These are phyloP conservation scores for Drosophila rubida DNA, from an alignment of 2,888 invertebrate species.

Conservation along the genomic window DNA sequence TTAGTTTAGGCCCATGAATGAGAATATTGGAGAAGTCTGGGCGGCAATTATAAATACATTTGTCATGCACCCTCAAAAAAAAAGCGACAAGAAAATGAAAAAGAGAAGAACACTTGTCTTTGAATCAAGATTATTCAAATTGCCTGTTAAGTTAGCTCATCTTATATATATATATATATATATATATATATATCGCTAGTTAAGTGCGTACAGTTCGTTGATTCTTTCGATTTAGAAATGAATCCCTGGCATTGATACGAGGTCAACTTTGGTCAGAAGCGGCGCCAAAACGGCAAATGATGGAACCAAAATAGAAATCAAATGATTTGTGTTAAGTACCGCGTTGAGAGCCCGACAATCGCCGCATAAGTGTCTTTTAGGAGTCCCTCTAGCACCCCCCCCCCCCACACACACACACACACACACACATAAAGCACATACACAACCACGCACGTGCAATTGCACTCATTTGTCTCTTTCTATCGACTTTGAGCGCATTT, in stretches of 20 bases:
- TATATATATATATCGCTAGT: neutral
- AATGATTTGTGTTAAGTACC: conserved; percentile 41
- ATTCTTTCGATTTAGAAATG: neutral
- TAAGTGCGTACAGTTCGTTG: neutral
- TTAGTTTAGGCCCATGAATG: conserved; percentile 6
- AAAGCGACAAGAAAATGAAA: neutral
- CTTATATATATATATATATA: neutral
- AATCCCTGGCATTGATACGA: conserved; percentile 22
- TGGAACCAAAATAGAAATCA: conserved; percentile 37
- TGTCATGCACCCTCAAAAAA: neutral
- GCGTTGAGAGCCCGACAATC: conserved; percentile 30
- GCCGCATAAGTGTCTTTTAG: conserved; percentile 26
- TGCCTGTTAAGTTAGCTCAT: neutral
- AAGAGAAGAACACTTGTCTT: neutral
- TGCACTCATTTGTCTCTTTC: conserved; percentile 31
- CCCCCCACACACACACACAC: conserved; percentile 9
- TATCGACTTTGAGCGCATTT: conserved; percentile 21
- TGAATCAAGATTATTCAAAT: neutral
- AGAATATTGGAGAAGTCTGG: neutral
- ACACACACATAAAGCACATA: conserved; percentile 19
- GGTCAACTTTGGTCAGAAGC: conserved; percentile 33
- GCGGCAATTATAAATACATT: conserved; percentile 1
- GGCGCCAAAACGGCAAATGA: conserved; percentile 43
- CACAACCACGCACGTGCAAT: conserved; percentile 34
- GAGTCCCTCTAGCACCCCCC: conserved; percentile 18